Percentiles rank a stretch among this genome's conserved stretches.
Evolutionary conservation across 2,797 vertebrate genomes (phyloP).

Genomic region (Manis crassicaudata): DNA sequence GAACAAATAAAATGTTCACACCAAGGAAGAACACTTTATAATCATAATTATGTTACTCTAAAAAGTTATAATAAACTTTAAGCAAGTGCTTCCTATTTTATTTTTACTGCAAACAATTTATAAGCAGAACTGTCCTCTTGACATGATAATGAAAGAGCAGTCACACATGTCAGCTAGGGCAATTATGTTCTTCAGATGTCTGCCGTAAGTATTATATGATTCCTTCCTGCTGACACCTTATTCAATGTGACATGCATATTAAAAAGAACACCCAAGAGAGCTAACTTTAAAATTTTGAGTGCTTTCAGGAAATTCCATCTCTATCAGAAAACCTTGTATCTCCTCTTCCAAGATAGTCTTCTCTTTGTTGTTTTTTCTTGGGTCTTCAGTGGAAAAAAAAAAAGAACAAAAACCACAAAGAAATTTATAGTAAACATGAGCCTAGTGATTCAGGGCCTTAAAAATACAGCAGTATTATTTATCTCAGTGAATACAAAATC

Average conservation of each 20-base stretch:
- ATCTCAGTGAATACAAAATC: background rate
- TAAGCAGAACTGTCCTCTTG: constrained; percentile 88
- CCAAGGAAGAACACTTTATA: constrained; percentile 83
- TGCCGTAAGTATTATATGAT: constrained; percentile 83
- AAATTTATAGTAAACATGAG: background rate
- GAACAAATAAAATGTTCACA: constrained; percentile 81
- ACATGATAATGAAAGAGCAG: constrained; percentile 89
- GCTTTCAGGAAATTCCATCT: constrained; percentile 70
- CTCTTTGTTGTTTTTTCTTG: constrained; percentile 39
- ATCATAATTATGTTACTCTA: constrained; percentile 84
- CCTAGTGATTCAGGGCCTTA: background rate
- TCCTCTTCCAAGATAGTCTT: constrained; percentile 15
- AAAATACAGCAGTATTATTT: background rate
- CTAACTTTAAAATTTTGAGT: constrained; percentile 62
- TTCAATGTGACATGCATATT: constrained; percentile 85
- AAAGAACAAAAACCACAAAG: background rate
- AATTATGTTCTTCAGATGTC: constrained; percentile 88
- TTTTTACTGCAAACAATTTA: constrained; percentile 86
- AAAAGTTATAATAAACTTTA: constrained; percentile 88
- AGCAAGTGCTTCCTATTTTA: constrained; percentile 85
- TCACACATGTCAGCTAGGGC: constrained; percentile 87
- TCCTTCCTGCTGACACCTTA: constrained; percentile 86
- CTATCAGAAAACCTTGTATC: constrained; percentile 55
- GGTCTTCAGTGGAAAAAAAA: background rate
- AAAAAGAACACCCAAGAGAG: constrained; percentile 81